A percentile compares a stretch with the other conserved stretches of the same genome.
Conservation (phyloP, 2,888 invertebrate species). For the Apantesis nais region DNA sequence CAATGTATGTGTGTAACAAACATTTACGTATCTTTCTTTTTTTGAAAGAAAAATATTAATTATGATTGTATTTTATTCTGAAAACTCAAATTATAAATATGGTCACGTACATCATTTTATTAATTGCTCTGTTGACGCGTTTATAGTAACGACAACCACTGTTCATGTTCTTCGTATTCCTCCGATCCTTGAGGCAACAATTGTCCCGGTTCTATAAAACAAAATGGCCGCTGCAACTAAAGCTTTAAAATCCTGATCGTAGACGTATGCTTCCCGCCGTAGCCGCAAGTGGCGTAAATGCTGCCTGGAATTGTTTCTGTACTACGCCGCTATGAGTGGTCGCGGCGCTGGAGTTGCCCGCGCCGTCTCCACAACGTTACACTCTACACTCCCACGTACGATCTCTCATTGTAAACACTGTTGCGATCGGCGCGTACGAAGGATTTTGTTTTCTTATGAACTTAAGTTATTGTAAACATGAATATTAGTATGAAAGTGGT, state of each 20-base stretch:
- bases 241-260: conserved; percentile 54
- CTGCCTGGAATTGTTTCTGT: conserved; percentile 61
- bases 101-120: conserved; percentile 35
- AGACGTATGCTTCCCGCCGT: conserved; percentile 55
- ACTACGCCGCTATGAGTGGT: conserved; percentile 61
- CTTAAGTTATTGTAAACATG: conserved; percentile 67
- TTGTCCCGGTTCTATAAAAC: conserved; percentile 53
- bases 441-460: conserved; percentile 62
- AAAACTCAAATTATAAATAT: conserved; percentile 36
- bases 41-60: not conserved
- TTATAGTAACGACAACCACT: conserved; percentile 64
- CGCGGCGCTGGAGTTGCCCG: conserved; percentile 66
- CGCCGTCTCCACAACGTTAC: conserved; percentile 57
- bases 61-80: conserved; percentile 1
- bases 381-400: conserved; percentile 82
- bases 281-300: conserved; percentile 57
- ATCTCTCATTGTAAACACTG: conserved; percentile 78
- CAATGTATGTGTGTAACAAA: not conserved
- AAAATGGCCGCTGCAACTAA: conserved; percentile 75
- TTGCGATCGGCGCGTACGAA: conserved; percentile 60
- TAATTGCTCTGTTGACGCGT: conserved; percentile 44
- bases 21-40: not conserved
- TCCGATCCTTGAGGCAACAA: conserved; percentile 52
- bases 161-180: conserved; percentile 42
- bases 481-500: conserved; percentile 62